Conservation (phyloP, 2,797 vertebrate species). For the Lepus oiostolus region DNA sequence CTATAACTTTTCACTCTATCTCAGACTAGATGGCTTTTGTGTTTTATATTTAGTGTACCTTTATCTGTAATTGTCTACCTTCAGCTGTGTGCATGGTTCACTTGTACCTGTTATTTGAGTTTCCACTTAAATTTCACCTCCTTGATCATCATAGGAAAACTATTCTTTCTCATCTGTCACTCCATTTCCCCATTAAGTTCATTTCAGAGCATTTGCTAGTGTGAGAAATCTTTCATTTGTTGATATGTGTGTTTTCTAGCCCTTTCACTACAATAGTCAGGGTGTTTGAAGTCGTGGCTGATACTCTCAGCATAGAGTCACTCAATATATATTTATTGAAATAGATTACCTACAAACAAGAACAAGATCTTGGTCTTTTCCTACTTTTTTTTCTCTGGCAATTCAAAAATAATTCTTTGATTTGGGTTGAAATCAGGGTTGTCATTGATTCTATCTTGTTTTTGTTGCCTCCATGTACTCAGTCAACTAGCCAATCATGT, state of each 20-base stretch:
- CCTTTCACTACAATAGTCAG: neutral
- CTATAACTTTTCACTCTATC: neutral
- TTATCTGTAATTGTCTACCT: neutral
- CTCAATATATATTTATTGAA: neutral
- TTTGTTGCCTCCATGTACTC: constrained; percentile 1
- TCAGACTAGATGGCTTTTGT: neutral
- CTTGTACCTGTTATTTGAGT: neutral
- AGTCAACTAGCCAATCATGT: neutral
- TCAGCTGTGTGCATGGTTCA: neutral
- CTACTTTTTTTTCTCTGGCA: neutral
- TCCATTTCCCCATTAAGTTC: neutral
- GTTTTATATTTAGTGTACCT: neutral
- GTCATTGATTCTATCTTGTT: neutral
- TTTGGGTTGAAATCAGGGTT: neutral
- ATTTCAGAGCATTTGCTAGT: neutral
- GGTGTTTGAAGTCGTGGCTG: neutral
- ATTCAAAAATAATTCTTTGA: neutral
- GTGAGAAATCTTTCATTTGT: neutral
- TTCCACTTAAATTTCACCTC: neutral
- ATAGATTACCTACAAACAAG: constrained; percentile 31
- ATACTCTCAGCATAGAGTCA: neutral
- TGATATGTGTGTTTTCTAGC: neutral
- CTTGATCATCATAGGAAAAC: neutral
- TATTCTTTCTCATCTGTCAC: neutral
- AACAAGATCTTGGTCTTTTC: neutral